Evolutionary conservation across 2,797 vertebrate species (phyloP), one percentile per base, ranked within the genome.

Genomic region (Etheostoma nigrum): DNA sequence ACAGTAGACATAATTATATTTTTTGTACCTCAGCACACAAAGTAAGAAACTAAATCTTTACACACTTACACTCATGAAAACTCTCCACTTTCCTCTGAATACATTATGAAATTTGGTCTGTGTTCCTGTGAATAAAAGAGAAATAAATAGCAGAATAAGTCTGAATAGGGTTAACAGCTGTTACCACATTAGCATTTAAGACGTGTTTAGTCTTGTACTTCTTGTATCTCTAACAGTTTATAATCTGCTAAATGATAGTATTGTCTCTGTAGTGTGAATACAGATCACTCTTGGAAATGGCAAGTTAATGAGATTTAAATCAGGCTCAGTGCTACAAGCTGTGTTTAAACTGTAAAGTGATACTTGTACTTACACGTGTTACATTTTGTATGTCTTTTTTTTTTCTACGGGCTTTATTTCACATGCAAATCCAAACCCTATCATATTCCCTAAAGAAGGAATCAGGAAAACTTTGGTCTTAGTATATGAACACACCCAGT

Each of bases 1-100:
- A 79, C 77, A 77, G 72, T 53, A 72, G 83, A 89, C 78, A 85
- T 92, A 90, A 93, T 92, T 90, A 71, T 65, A 88, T 88, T 89
- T 86, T 84, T 83, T 79, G 63, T 81, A 73, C 66, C 72, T 79
- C 75, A 14, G 64, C 51, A 36, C 58, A 76, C 52, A 85, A 72
- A 80, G 83, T 48, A 15, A 76, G 79, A 88, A 89, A 92, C 79
- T 53, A 62, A 90, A 92, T 87, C 78, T 73, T 83, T 63, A 49
- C 70, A 83, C 85, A 78, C 76, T 80, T 85, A 36, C 21, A 25
- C 47, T 79, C 53, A 59, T 57, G 72, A 80, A 78, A 82, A 82
- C 65, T 76, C 59, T 85, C 74, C 18, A 36, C 69, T 85, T 79
- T 80, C 85, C 62, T 83, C 63, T 3, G 44, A 81, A 72, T 63